A percentile compares a stretch with the other conserved stretches of the same genome.
phyloP scores from a whole-genome alignment of 2,888 invertebrate genomes.

The Limenitis arthemis region DNA sequence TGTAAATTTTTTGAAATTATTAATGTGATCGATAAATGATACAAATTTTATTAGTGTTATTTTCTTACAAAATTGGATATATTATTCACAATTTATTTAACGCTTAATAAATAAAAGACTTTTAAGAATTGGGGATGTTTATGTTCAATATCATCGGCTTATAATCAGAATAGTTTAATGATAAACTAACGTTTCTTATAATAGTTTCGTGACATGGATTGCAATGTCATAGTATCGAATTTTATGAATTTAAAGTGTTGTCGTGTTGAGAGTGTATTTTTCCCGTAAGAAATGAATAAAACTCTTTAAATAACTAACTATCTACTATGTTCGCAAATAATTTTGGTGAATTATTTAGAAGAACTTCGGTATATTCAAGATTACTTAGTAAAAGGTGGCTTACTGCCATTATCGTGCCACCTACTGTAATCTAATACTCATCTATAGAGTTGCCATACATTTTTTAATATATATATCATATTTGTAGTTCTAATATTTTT shows the following conservation, averaged over 20 bases:
- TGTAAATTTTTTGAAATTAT: too few species aligned
- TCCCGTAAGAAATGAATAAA: not conserved
- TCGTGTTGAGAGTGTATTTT: not conserved
- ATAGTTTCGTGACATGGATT: not conserved
- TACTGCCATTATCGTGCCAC: constrained; percentile 40
- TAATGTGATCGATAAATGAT: too few species aligned
- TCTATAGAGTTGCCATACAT: not conserved
- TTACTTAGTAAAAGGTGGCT: constrained; percentile 33
- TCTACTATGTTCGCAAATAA: not conserved
- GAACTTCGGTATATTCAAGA: constrained; percentile 1
- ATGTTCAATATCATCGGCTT: too few species aligned
- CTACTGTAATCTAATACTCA: constrained; percentile 26
- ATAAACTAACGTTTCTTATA: too few species aligned
- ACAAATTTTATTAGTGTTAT: too few species aligned
- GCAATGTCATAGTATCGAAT: constrained; percentile 1
- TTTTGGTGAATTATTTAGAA: not conserved
- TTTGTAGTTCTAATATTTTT: too few species aligned
- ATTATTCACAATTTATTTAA: too few species aligned
- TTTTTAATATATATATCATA: too few species aligned
- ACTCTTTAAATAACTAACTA: not conserved
- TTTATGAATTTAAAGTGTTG: constrained; percentile 2
- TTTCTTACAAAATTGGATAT: too few species aligned
- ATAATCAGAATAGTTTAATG: too few species aligned
- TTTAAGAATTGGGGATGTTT: too few species aligned
- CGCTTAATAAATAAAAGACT: too few species aligned